Conservation (phyloP, 2,113 vertebrate genomes). For the Hyperoodon ampullatus region DNA sequence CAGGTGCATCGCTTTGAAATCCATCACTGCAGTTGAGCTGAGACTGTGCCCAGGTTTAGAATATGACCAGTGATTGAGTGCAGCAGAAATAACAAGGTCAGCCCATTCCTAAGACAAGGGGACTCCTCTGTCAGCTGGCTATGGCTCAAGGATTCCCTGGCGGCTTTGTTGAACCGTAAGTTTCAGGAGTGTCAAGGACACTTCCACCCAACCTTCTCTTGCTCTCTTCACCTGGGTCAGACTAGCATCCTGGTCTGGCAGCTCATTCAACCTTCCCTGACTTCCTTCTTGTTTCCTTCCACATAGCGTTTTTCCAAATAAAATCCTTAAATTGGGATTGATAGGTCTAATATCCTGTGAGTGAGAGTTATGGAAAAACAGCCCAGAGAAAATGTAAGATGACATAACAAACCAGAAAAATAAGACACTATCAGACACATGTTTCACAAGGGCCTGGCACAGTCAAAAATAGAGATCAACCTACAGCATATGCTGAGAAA, state of each 20-base stretch:
- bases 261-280: background rate
- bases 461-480: background rate
- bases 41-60: background rate
- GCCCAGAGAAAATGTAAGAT: background rate
- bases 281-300: background rate
- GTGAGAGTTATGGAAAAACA: background rate
- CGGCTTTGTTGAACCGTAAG: rapidly evolving
- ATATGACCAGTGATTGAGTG: background rate
- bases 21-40: background rate
- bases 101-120: background rate
- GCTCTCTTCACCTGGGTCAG: background rate
- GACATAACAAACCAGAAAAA: background rate
- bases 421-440: background rate
- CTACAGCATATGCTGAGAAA: background rate
- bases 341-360: background rate
- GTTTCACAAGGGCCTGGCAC: background rate
- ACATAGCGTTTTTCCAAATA: background rate
- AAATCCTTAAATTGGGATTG: background rate
- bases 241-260: background rate
- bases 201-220: background rate
- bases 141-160: background rate
- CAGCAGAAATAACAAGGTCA: background rate
- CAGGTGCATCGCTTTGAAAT: background rate
- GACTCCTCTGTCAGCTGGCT: background rate
- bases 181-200: background rate